phyloP scores from a whole-genome alignment of 2,888 invertebrate genomes.

The Drosophila helvetica region DNA sequence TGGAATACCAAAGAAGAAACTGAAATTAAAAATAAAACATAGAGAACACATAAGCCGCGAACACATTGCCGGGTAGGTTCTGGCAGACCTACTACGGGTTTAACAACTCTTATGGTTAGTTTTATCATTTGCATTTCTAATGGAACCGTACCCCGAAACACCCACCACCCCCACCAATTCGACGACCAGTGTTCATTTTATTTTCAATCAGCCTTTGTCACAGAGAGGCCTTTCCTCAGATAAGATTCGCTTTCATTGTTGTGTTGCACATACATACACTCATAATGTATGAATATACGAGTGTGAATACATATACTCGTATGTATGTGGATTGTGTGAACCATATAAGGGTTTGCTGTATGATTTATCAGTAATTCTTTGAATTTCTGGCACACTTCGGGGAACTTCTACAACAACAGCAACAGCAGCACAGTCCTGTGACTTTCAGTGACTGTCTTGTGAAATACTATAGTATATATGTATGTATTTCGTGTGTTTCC shows the following conservation, averaged over 20 bases:
- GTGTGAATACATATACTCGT: neutral
- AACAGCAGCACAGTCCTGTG: neutral
- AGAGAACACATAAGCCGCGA: slow-evolving; percentile 1
- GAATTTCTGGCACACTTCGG: slow-evolving; percentile 57
- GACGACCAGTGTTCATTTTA: slow-evolving; percentile 9
- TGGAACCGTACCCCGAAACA: neutral
- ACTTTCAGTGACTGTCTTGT: neutral
- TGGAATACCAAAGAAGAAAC: slow-evolving; percentile 1
- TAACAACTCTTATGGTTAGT: slow-evolving; percentile 63
- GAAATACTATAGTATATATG: slow-evolving; percentile 6
- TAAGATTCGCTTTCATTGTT: slow-evolving; percentile 62
- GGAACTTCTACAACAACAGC: slow-evolving; percentile 30
- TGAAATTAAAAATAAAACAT: neutral
- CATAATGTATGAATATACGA: neutral
- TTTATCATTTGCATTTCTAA: slow-evolving; percentile 61
- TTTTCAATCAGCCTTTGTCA: slow-evolving; percentile 22
- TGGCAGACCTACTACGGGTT: slow-evolving; percentile 41
- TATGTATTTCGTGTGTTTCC: slow-evolving; percentile 32
- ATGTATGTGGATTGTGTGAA: neutral
- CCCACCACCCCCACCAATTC: slow-evolving; percentile 12
- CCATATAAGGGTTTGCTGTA: slow-evolving; percentile 15
- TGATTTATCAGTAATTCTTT: slow-evolving; percentile 60
- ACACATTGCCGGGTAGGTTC: slow-evolving; percentile 56
- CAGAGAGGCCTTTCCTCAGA: slow-evolving; percentile 43
- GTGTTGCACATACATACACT: slow-evolving; percentile 8